These are phyloP conservation scores for Macrotus californicus DNA, from an alignment of 2,113 vertebrate genomes.

Conservation along the genomic window DNA sequence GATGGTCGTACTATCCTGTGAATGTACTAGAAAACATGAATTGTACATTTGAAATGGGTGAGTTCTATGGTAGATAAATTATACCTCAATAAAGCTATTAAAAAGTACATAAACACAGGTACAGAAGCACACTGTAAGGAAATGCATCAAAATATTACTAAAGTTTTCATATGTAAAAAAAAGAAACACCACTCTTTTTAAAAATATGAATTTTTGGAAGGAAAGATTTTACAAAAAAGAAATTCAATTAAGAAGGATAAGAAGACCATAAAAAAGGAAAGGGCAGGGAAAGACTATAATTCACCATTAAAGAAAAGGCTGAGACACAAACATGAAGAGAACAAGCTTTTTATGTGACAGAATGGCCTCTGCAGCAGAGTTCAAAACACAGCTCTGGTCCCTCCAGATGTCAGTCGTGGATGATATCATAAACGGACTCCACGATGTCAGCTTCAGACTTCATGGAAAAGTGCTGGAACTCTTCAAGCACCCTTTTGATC, in stretches of 20 bases:
- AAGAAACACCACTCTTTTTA: neutral
- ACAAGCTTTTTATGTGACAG: neutral
- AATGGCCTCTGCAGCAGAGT: neutral
- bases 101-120: neutral
- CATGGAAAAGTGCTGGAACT: neutral
- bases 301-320: neutral
- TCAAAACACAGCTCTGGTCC: neutral
- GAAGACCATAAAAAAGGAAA: conserved; percentile 1
- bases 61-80: too few species aligned
- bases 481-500: neutral
- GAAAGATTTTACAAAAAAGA: neutral
- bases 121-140: neutral
- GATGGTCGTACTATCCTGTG: neutral
- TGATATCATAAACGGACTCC: neutral
- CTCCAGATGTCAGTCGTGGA: neutral
- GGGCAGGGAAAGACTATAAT: neutral
- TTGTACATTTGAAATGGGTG: too few species aligned
- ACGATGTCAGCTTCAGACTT: neutral
- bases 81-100: neutral
- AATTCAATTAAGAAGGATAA: conserved; percentile 39
- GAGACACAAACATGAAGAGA: neutral
- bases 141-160: conserved; percentile 6
- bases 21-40: too few species aligned
- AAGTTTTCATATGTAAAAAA: neutral
- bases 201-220: conserved; percentile 35